phyloP scores from a whole-genome alignment of 1,140 invertebrate genomes.

The Choristoneura fumiferana region DNA sequence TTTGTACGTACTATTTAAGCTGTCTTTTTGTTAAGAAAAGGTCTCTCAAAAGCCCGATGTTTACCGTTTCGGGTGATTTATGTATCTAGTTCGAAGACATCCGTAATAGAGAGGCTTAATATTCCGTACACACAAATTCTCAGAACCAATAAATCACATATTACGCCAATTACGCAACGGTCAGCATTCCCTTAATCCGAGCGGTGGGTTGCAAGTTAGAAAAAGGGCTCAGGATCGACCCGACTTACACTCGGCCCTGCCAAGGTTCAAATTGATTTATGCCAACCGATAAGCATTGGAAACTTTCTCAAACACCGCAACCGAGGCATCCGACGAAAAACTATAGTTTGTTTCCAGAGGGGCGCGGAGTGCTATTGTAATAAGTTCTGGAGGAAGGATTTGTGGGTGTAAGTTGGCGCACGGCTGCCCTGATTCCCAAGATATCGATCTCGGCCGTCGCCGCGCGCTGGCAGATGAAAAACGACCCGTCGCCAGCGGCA shows the following conservation, averaged over 20 bases:
- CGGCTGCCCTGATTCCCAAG: conserved; percentile 52
- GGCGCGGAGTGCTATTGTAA: conserved; percentile 39
- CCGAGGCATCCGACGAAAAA: conserved; percentile 33
- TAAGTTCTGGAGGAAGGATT: conserved; percentile 51
- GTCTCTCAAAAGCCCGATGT: neutral
- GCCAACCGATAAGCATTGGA: conserved; percentile 55
- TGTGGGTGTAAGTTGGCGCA: conserved; percentile 50
- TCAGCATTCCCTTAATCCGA: conserved; percentile 60
- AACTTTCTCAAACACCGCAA: conserved; percentile 34
- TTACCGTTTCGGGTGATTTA: neutral
- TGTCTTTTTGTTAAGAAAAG: neutral
- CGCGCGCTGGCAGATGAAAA: conserved; percentile 41
- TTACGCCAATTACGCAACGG: conserved; percentile 69
- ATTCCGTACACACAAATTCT: conserved; percentile 30
- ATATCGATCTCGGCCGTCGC: conserved; percentile 59
- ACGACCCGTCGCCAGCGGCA: conserved; percentile 18
- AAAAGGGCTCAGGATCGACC: conserved; percentile 57
- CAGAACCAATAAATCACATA: conserved; percentile 63
- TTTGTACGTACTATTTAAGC: neutral
- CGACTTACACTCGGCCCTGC: conserved; percentile 45
- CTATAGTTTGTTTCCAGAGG: conserved; percentile 41
- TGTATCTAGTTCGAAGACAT: neutral
- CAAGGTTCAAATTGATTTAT: conserved; percentile 72
- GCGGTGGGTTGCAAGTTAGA: conserved; percentile 48
- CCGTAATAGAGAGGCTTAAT: conserved; percentile 13